A percentile compares a stretch with the other conserved stretches of the same genome.
Conservation (phyloP, 2,797 vertebrate species). For the Passerculus sandwichensis region DNA sequence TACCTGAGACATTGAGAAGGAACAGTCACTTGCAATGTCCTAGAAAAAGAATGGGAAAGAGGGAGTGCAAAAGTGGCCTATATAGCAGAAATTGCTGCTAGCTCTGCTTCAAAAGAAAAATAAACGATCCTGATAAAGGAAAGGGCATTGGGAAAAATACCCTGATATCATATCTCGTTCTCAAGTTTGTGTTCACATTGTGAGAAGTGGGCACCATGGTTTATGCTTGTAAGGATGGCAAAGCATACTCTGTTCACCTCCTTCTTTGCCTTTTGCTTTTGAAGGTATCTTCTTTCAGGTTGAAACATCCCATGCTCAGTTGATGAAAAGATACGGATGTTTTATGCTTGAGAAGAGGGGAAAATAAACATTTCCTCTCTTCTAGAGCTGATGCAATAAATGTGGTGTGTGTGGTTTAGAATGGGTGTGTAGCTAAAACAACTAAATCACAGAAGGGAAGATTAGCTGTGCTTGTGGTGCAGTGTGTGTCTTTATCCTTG, state of each 20-base stretch:
- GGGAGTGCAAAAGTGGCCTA: background rate
- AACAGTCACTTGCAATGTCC: background rate
- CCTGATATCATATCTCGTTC: background rate
- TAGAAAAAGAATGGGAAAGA: background rate
- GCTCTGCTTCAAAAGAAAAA: background rate
- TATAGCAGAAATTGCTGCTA: background rate
- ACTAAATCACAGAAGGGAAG: background rate
- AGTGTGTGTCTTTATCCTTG: background rate
- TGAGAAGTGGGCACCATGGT: background rate
- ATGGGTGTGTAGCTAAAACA: background rate
- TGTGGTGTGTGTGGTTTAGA: background rate
- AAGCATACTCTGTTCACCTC: background rate
- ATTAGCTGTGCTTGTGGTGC: background rate
- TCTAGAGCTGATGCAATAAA: background rate
- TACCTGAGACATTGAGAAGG: background rate
- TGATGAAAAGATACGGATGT: background rate
- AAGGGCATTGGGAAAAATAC: background rate
- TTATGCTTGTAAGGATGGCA: background rate
- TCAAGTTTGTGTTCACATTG: background rate
- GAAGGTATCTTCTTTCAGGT: background rate
- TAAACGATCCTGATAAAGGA: background rate
- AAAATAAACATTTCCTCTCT: conserved; percentile 2
- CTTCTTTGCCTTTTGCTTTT: background rate
- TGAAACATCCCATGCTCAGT: background rate
- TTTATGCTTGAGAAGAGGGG: background rate